phyloP scores from a whole-genome alignment of 2,888 invertebrate species.

The Stenodera caucasica region DNA sequence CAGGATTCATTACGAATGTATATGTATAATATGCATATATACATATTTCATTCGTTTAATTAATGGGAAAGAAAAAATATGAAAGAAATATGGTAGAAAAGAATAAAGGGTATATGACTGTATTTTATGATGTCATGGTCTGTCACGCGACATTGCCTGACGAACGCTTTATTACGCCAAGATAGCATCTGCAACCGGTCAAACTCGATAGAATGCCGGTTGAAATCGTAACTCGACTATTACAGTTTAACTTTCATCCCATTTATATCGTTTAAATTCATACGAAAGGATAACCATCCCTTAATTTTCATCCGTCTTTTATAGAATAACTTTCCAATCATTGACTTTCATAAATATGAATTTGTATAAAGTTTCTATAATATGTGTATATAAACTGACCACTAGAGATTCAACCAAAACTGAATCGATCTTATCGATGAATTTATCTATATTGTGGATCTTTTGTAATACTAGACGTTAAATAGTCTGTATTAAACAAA shows the following conservation, averaged over 20 bases:
- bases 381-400: slow-evolving; percentile 42
- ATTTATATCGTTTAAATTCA: slow-evolving; percentile 34
- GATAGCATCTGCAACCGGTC: slow-evolving; percentile 52
- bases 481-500: slow-evolving; percentile 20
- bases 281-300: slow-evolving; percentile 13
- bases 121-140: slow-evolving; percentile 54
- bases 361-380: slow-evolving; percentile 30
- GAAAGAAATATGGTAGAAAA: slow-evolving; percentile 44
- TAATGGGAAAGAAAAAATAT: slow-evolving; percentile 49
- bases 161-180: slow-evolving; percentile 50
- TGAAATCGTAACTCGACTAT: slow-evolving; percentile 42
- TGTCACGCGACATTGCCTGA: slow-evolving; percentile 55
- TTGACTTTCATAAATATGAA: not conserved
- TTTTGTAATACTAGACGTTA: slow-evolving; percentile 25
- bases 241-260: slow-evolving; percentile 39
- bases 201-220: slow-evolving; percentile 46
- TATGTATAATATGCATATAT: slow-evolving; percentile 39
- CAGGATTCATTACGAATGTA: slow-evolving; percentile 40
- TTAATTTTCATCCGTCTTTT: not conserved
- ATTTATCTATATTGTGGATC: slow-evolving; percentile 34
- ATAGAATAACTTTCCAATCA: not conserved
- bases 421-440: slow-evolving; percentile 38
- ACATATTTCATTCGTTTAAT: slow-evolving; percentile 53
- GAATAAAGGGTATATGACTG: slow-evolving; percentile 50
- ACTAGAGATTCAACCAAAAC: slow-evolving; percentile 39